These are phyloP conservation scores for Adineta ricciae DNA, from an alignment of 2,888 invertebrate species.

Conservation along the genomic window DNA sequence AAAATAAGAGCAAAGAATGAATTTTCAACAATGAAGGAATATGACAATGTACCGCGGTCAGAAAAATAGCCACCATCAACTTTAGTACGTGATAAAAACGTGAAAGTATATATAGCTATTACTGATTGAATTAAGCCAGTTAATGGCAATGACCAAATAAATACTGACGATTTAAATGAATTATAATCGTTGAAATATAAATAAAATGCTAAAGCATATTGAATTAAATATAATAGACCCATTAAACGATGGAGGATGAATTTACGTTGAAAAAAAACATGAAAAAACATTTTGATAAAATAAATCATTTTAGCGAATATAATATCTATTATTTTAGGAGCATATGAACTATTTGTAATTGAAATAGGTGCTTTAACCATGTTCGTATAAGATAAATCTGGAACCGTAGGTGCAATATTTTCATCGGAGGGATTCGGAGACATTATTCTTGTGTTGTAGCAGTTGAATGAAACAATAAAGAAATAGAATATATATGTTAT, in stretches of 20 bases:
- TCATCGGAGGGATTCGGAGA: too few relatives aligned
- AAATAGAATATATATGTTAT: too few relatives aligned
- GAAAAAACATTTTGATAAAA: not conserved
- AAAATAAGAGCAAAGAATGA: not conserved
- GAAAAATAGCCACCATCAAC: not conserved
- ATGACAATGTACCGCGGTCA: not conserved
- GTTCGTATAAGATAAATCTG: too few relatives aligned
- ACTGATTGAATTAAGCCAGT: not conserved
- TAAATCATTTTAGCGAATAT: too few relatives aligned
- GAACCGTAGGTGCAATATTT: too few relatives aligned
- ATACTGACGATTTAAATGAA: not conserved
- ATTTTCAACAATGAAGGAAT: not conserved
- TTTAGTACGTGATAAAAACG: not conserved
- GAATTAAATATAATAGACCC: not conserved
- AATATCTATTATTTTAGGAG: too few relatives aligned
- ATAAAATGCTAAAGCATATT: not conserved
- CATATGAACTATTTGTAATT: too few relatives aligned
- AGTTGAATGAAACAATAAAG: too few relatives aligned
- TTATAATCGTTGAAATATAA: not conserved
- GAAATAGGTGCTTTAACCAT: too few relatives aligned
- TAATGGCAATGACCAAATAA: not conserved
- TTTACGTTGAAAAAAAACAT: not conserved
- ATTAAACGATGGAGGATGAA: not conserved
- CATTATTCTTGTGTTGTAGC: too few relatives aligned
- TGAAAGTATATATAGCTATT: not conserved